These are phyloP conservation scores for Anser brachyrhynchus DNA, from an alignment of 2,113 vertebrate species.

Conservation along the genomic window DNA sequence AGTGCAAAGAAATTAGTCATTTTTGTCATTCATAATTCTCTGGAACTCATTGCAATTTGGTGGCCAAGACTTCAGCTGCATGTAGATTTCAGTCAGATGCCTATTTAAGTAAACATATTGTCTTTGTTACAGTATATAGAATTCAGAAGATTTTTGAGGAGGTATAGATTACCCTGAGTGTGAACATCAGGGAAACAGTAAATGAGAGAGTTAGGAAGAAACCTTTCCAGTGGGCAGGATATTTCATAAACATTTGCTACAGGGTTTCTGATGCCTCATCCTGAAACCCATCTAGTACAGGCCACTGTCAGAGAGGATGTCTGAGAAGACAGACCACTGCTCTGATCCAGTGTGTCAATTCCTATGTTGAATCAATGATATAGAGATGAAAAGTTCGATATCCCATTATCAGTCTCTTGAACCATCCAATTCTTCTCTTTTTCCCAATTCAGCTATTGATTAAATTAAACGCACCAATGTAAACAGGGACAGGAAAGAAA, in stretches of 20 bases:
- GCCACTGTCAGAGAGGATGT: not conserved
- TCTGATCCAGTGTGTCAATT: constrained; percentile 62
- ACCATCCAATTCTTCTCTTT: constrained; percentile 54
- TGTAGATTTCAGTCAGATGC: not conserved
- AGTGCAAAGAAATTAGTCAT: not conserved
- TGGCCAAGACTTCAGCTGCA: not conserved
- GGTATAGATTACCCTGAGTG: not conserved
- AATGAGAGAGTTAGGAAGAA: not conserved
- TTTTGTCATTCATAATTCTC: not conserved
- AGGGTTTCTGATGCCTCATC: not conserved
- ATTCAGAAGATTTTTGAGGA: not conserved
- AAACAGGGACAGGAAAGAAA: constrained; percentile 57
- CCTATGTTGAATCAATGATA: constrained; percentile 58
- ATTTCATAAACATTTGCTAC: not conserved
- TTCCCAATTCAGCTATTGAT: constrained; percentile 66
- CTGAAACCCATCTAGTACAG: not conserved
- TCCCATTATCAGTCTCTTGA: constrained; percentile 66
- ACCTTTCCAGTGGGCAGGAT: not conserved
- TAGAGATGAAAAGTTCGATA: constrained; percentile 61
- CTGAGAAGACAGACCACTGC: constrained; percentile 35
- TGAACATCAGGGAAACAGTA: not conserved
- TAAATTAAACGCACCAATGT: constrained; percentile 52
- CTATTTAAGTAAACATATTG: not conserved
- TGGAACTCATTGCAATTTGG: not conserved
- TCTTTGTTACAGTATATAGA: not conserved